Evolutionary conservation across 2,797 vertebrate species (phyloP).

Genomic region (Podarcis siculus): DNA sequence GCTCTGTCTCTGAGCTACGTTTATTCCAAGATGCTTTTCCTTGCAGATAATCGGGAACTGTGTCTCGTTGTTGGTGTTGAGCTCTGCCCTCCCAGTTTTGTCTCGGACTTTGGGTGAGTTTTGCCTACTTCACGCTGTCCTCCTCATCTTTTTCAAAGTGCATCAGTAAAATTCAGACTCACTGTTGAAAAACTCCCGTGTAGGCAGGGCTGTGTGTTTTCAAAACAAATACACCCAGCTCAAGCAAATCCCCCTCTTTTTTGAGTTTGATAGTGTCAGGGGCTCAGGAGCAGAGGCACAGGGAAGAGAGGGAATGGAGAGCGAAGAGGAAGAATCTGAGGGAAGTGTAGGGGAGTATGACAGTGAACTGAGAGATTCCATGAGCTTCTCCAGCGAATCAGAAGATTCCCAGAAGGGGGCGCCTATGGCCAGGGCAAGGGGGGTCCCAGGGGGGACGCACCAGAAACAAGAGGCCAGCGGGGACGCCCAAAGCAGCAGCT

Average conservation of each 20-base stretch:
- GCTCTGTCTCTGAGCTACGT: too few relatives aligned
- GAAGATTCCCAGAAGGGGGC: too few relatives aligned
- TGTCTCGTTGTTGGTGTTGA: slow-evolving; percentile 93
- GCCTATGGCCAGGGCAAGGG: too few relatives aligned
- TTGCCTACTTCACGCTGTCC: not conserved
- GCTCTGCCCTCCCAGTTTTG: slow-evolving; percentile 95
- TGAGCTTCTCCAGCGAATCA: too few relatives aligned
- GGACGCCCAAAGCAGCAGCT: too few relatives aligned
- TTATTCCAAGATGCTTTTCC: not conserved
- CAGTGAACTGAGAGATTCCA: too few relatives aligned
- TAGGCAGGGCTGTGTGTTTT: not conserved
- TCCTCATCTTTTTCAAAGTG: not conserved
- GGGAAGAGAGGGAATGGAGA: too few relatives aligned
- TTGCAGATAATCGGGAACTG: slow-evolving; percentile 96
- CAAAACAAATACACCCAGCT: not conserved
- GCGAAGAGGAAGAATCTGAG: too few relatives aligned
- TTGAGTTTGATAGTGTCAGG: not conserved
- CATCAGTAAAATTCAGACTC: not conserved
- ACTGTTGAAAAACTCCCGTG: not conserved
- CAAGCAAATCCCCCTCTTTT: not conserved
- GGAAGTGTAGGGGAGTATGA: too few relatives aligned
- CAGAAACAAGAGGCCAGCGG: too few relatives aligned
- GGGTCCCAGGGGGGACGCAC: too few relatives aligned
- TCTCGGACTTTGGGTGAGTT: slow-evolving; percentile 94
- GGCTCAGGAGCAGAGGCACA: too few relatives aligned